Conservation (phyloP, 1,140 invertebrate species). For the Drosophila arizonae region DNA sequence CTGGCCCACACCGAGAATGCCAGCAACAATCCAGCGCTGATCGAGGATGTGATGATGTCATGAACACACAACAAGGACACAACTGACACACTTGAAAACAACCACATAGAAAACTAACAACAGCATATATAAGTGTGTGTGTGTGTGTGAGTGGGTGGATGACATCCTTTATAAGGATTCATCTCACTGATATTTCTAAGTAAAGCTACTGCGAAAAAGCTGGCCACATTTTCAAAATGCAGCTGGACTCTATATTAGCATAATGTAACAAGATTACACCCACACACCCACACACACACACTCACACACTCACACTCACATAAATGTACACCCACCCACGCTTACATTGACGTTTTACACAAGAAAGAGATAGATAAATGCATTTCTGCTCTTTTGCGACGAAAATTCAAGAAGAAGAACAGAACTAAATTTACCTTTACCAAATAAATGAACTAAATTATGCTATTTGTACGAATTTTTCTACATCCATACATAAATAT, state of each 20-base stretch:
- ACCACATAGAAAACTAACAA: neutral
- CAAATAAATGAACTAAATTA: conserved; percentile 29
- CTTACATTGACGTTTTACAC: neutral
- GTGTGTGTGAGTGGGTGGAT: no score
- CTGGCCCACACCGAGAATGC: conserved; percentile 8
- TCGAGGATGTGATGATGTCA: conserved; percentile 45
- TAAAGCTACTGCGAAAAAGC: no score
- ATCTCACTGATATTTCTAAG: neutral
- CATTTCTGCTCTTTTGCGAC: conserved; percentile 12
- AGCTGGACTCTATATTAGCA: neutral
- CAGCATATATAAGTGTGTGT: neutral
- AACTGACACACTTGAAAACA: neutral
- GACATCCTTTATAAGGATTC: conserved; percentile 1
- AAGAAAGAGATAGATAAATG: neutral
- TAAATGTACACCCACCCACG: neutral
- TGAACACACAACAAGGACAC: conserved; percentile 12
- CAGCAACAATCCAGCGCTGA: conserved; percentile 19
- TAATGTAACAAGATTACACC: neutral
- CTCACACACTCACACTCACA: neutral
- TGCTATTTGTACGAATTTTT: neutral
- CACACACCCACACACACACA: neutral
- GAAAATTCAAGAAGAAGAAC: conserved; percentile 9
- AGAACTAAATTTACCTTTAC: conserved; percentile 23
- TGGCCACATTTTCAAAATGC: neutral
- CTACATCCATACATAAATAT: neutral